Evolutionary conservation across 2,888 invertebrate genomes (phyloP), one percentile per base, ranked within the genome.

Genomic region (Papilio elwesi): DNA sequence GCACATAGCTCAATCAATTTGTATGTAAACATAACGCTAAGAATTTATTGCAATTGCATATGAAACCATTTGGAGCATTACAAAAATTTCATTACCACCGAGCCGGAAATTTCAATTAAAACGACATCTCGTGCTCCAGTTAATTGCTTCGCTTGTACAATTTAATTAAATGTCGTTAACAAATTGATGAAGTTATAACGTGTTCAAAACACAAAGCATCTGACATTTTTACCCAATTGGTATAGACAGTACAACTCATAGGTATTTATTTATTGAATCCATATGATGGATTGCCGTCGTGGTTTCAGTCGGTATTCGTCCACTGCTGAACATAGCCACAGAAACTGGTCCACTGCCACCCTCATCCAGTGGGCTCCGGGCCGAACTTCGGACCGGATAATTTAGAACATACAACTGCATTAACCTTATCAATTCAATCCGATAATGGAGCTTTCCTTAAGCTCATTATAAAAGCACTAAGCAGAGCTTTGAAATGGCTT

Each of bases 51-150:
- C n/a, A 62, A 43, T 62, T 15, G n/a, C 6, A 62, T 57, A 11
- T 62, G n/a, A 62, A 62, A 62, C n/a, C 2, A 12, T 62, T 43
- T 6, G 43, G 43, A 43, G 59, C 59, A 15, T 6, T 62, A 15
- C 43, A 62, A 63, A 63, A 63, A 64, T 64, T 48, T 48, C 48
- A 64, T 64, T 64, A 64, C 16, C 64, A 64, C 11, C 13, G 48
- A 48, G 49, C 10, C 26, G 48, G 64, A 64, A 64, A 64, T 64
- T 64, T 47, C 64, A 64, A 64, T 64, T 49, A 49, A 64, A 12
- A 13, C 48, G 64, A 26, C 48, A 64, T 64, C 64, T 64, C 48
- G 26, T 16, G 9, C 48, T 63, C 10, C 15, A 43, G 63, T 51
- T 63, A 64, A 48, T 64, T 64, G 26, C 64, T 48, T 12, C 48